Evolutionary conservation across 2,797 vertebrate genomes (phyloP), one percentile per base, ranked within the genome.

Genomic region (Balearica regulorum): DNA sequence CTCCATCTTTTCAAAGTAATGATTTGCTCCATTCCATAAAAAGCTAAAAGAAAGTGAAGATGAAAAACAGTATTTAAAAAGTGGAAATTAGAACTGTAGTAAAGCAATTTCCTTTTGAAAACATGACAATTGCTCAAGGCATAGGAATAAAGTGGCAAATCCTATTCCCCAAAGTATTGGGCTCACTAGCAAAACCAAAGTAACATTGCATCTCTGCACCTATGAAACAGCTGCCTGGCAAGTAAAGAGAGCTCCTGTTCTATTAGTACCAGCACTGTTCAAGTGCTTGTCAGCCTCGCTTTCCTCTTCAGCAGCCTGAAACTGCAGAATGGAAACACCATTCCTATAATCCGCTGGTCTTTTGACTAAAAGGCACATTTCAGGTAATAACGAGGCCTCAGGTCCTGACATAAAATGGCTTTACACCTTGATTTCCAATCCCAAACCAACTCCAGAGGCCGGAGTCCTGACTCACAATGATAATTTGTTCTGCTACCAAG

Each of bases 61-160:
- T 21, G 19, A 91, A 80, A 89, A 85, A 10, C 21, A 68, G 18
- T 2, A 0, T 39, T 68, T 81, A 11, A 81, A 58, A 84, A 76
- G 83, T 53, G 80, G 83, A 91, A 94, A 91, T 86, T 20, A 69
- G 81, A 76, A 58, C 41, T 8, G 26, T 4, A 84, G 70, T 41
- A 70, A 64, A 94, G 90, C 58, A 87, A 82, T 87, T 96, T 93
- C 87, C 85, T 46, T 90, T 83, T 76, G 83, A 90, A 88, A 91
- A 46, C 18, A 25, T 10, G 24, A 91, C 83, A 90, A 0, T 55
- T 69, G 90, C 92, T 94, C 61, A 78, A 92, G 92, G 94, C 90
- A 55, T 16, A 79, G 80, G 90, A 96, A 58, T 83, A 54, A 86
- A 94, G 76, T 39, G 83, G 79, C 93, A 81, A 83, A 83, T 81